Evolutionary conservation across 2,888 invertebrate species (phyloP), one percentile per base, ranked within the genome.

Genomic region (Pollenia angustigena): DNA sequence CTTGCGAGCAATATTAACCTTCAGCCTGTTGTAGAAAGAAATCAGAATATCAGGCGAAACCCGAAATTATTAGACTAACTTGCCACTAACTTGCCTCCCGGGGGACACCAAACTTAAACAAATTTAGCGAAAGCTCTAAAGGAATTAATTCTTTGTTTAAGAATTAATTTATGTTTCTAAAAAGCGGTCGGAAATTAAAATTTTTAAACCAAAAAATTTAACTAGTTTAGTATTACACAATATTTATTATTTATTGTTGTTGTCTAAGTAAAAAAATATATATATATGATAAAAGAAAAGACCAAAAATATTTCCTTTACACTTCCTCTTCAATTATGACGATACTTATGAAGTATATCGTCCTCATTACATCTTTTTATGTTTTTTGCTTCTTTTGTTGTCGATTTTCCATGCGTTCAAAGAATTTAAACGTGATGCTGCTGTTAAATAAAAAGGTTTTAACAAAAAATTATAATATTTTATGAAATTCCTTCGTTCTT

Each of bases 201-300:
- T 46, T 58, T 32, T 8, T 44, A 66, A 54, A 44, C 44, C 69
- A 60, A 68, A 32, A 50, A 60, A 48, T 48, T 68, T 44, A 74
- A 81, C 81, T 81, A 68, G 81, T 81, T 81, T 74, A 74, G 81
- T 81, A 68, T 81, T 75, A 81, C 81, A 75, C 32, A 50, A 32
- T 16, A 75, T 56, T 46, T 64, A 23, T 66, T 48, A 10, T 12
- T 8, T 14, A n/a, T 23, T 52, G 44, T 64, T 64, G 0, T 23
- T 42, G 7, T 66, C 46, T 48, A 2, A 18, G 50, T 58, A 42
- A 52, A 44, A 40, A 4, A 42, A 6, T 11, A 12, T 18, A 58
- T 16, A 6, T 11, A 12, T 9, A 32, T 6, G 32, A 32, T 32
- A 32, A 32, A 32, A 32, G 32, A 6, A 32, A 32, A 32, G 32